phyloP scores from a whole-genome alignment of 1,140 invertebrate genomes.

The Chrysopa pallens region DNA sequence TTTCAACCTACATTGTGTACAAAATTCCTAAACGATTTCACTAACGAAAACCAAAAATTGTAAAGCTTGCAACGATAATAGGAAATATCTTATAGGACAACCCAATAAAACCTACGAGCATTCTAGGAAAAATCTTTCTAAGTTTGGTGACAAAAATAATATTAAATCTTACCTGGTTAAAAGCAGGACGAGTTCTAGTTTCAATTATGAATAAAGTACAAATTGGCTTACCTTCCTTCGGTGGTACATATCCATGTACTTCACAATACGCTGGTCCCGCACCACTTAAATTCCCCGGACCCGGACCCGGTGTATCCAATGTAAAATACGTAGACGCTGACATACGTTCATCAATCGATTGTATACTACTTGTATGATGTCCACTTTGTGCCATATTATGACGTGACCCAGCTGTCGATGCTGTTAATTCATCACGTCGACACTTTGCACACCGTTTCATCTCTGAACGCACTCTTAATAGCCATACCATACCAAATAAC shows the following conservation, averaged over 20 bases:
- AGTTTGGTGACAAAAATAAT: too few species aligned
- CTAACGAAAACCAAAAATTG: too few species aligned
- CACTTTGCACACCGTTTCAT: conserved; percentile 52
- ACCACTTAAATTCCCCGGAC: conserved; percentile 3
- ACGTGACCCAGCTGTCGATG: conserved; percentile 16
- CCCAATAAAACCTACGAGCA: too few species aligned
- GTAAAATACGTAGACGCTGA: conserved; percentile 28
- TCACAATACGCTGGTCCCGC: conserved; percentile 26
- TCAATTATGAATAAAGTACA: too few species aligned
- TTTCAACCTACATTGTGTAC: too few species aligned
- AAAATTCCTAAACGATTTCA: too few species aligned
- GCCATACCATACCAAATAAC: conserved; percentile 70
- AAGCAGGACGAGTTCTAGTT: too few species aligned
- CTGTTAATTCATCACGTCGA: conserved; percentile 31
- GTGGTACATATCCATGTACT: conserved; percentile 35
- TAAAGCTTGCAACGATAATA: too few species aligned
- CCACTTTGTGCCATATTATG: conserved; percentile 7
- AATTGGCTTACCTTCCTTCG: conserved; percentile 32
- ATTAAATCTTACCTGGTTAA: too few species aligned
- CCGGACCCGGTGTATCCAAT: conserved; percentile 26
- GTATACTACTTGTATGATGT: conserved; percentile 18
- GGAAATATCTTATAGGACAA: too few species aligned
- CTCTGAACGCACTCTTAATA: conserved; percentile 54
- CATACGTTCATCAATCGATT: conserved; percentile 13
- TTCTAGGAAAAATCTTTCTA: too few species aligned